These are phyloP conservation scores for Bos indicus DNA, from an alignment of 2,113 vertebrate genomes.

Conservation along the genomic window DNA sequence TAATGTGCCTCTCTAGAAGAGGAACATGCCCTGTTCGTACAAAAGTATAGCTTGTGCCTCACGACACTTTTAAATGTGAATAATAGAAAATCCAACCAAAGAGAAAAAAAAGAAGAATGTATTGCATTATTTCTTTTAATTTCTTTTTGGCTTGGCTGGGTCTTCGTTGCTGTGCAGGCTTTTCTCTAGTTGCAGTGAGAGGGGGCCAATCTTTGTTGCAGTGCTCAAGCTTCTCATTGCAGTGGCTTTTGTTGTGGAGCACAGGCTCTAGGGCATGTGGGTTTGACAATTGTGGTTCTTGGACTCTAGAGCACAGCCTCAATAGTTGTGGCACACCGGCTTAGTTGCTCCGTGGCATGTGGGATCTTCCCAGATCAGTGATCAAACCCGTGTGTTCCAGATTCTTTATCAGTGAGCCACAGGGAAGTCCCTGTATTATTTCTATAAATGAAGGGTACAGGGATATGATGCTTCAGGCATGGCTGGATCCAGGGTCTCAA, in stretches of 20 bases:
- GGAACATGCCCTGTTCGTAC: neutral
- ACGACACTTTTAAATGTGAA: neutral
- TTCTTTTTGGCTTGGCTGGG: neutral
- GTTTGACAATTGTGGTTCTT: neutral
- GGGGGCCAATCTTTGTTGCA: neutral
- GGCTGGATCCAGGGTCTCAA: neutral
- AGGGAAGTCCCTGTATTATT: neutral
- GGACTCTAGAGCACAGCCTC: neutral
- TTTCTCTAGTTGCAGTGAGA: neutral
- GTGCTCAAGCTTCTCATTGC: neutral
- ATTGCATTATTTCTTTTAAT: neutral
- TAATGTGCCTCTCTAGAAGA: neutral
- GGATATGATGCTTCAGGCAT: neutral
- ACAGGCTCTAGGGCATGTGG: neutral
- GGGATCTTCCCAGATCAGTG: neutral
- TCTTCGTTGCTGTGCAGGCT: neutral
- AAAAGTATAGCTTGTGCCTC: neutral
- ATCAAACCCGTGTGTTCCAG: neutral
- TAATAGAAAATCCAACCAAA: neutral
- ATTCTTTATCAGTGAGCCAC: neutral
- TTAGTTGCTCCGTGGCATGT: neutral
- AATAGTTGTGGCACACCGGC: neutral
- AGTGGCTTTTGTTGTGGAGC: neutral
- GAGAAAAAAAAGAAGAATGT: neutral
- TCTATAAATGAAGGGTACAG: neutral